Evolutionary conservation across 2,888 invertebrate genomes (phyloP).

Genomic region (Melinaea marsaeus): DNA sequence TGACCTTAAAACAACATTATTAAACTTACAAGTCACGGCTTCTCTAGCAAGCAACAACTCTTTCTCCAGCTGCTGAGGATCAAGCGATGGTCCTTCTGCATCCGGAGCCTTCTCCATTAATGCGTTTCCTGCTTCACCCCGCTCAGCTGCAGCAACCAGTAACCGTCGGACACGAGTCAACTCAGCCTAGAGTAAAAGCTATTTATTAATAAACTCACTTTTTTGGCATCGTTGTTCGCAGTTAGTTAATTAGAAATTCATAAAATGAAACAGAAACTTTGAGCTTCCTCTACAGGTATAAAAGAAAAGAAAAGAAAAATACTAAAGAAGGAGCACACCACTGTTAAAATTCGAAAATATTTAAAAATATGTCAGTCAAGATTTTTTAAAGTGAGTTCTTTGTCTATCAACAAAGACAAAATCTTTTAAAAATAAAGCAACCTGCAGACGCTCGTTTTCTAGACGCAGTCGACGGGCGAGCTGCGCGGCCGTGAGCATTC

Average conservation of each 20-base stretch:
- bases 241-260: too few species aligned
- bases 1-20: too few species aligned
- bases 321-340: too few species aligned
- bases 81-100: conserved; percentile 70
- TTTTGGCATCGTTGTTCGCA: not conserved
- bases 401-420: not conserved
- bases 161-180: conserved; percentile 82
- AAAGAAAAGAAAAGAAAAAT: conserved; percentile 13
- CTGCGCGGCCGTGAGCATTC: conserved; percentile 76
- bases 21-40: conserved; percentile 79
- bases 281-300: too few species aligned
- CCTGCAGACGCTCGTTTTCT: conserved; percentile 86
- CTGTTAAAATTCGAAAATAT: too few species aligned
- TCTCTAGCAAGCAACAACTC: conserved; percentile 88
- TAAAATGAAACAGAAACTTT: too few species aligned
- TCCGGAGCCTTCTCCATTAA: conserved; percentile 77
- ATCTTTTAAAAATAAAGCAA: conserved; percentile 5
- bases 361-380: not conserved
- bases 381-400: not conserved
- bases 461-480: conserved; percentile 80
- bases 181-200: conserved; percentile 73
- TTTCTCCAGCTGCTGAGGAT: conserved; percentile 81
- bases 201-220: conserved; percentile 31
- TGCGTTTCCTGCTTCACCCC: conserved; percentile 73
- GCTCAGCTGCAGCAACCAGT: conserved; percentile 80